Base-by-base conservation (phyloP, 1,140 invertebrate species). In the Battus philenor region DNA sequence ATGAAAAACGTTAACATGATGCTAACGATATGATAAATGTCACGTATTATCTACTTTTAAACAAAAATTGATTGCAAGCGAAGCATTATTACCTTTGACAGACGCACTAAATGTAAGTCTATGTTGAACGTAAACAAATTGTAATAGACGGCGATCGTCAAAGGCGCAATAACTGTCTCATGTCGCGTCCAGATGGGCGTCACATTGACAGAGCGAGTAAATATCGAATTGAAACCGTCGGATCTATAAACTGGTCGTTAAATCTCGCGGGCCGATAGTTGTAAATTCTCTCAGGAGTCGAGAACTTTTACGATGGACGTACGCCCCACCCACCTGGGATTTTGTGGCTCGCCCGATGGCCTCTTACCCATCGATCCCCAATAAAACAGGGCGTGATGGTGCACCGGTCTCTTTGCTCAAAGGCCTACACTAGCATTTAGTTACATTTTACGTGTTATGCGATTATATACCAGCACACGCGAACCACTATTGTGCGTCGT, bases 181-280 rank as follows among this genome's bases (percentile, higher is more conserved):
- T 60, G 50, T 59, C 41, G 59, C 59, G 59, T 51, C 36, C 49
- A 56, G 59, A 70, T 59, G 54, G 55, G 27, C 44, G 13, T 54
- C 49, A 59, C 58, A 74, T 59, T 76, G 68, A 70, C 70, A 74
- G 67, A 76, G 59, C 65, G 66, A 66, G 54, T 76, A 70, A 66
- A 75, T 63, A 74, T 60, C 61, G 69, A 64, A 68, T 76, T 78
- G 78, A 65, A 82, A 74, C 75, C 64, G 60, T 58, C 49, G 59
- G 61, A 74, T 76, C 75, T 78, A 79, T 82, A 80, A 80, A 82
- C 75, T 76, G 74, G 41, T 76, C 72, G 78, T 82, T 82, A 82
- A 82, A 82, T 82, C 75, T 80, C 71, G 59, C 60, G 50, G 52
- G 55, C 8, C 68, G 67, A 75, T 77, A 73, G 75, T 73, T 75